Evolutionary conservation across 2,113 vertebrate genomes (phyloP).

Genomic region (Pithys albifrons): DNA sequence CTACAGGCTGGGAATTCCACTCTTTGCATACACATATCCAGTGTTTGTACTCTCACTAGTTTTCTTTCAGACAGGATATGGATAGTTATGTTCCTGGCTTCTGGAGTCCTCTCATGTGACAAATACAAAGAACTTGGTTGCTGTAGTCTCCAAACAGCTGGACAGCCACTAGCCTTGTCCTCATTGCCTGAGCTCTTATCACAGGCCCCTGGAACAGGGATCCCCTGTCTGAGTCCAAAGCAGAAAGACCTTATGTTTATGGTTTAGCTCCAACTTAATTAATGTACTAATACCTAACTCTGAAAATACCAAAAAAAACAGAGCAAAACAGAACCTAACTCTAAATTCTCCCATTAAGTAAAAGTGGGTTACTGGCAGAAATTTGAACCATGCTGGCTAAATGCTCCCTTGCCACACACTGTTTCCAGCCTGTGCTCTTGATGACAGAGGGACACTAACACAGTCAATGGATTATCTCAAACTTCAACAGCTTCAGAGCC

Average conservation of each 20-base stretch:
- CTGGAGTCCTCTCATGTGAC: not conserved
- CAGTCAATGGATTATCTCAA: not conserved
- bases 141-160: not conserved
- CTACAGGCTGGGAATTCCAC: not conserved
- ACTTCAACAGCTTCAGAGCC: not conserved
- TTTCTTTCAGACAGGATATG: not conserved
- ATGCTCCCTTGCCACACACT: not conserved
- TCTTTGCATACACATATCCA: not conserved
- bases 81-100: not conserved
- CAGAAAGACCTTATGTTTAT: not conserved
- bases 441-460: not conserved
- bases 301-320: not conserved
- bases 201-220: too few species aligned
- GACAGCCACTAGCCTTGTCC: fast-evolving
- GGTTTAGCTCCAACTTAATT: not conserved
- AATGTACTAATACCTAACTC: not conserved
- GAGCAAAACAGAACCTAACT: not conserved
- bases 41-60: not conserved
- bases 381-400: not conserved
- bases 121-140: not conserved
- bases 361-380: not conserved
- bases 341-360: not conserved
- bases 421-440: not conserved
- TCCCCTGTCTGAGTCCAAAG: not conserved
- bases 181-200: not conserved